Percentiles rank a stretch among this genome's conserved stretches.
Evolutionary conservation across 2,888 invertebrate species (phyloP).

Genomic region (Glyphotaelius pellucidus): DNA sequence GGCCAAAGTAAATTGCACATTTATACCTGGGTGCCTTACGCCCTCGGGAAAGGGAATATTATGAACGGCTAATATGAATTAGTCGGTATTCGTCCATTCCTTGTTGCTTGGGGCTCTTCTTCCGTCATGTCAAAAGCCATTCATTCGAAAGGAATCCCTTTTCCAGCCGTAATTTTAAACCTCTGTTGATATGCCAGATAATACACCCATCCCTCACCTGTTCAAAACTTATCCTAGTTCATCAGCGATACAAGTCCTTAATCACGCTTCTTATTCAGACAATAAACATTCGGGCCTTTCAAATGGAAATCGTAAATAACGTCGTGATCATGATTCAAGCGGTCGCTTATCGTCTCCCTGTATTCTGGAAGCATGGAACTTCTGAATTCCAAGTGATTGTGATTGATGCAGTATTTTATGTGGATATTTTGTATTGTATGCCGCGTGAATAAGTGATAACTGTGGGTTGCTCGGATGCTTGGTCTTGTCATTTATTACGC

Average conservation of each 20-base stretch:
- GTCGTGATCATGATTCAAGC: not conserved
- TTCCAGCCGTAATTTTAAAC: slow-evolving; percentile 41
- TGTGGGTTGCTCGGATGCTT: not conserved
- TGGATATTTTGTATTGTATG: not conserved
- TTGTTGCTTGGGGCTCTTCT: slow-evolving; percentile 17
- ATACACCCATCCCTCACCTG: slow-evolving; percentile 42
- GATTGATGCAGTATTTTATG: not conserved
- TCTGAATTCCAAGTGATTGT: not conserved
- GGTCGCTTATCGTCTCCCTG: not conserved
- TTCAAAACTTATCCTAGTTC: not conserved
- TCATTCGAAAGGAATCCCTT: slow-evolving; percentile 44
- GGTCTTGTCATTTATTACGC: not conserved
- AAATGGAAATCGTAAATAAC: slow-evolving; percentile 6
- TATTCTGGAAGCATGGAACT: not conserved
- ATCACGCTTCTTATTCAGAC: slow-evolving; percentile 25
- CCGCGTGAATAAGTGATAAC: not conserved
- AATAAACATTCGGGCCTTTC: slow-evolving; percentile 3
- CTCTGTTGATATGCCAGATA: slow-evolving; percentile 24
- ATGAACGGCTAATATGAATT: slow-evolving; percentile 41
- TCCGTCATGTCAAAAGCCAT: slow-evolving; percentile 31
- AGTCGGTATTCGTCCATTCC: slow-evolving; percentile 9
- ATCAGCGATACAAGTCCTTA: slow-evolving; percentile 30
- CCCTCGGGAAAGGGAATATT: slow-evolving; percentile 24
- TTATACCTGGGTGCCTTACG: slow-evolving; percentile 56
- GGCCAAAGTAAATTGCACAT: slow-evolving; percentile 56